Evolutionary conservation across 2,113 vertebrate genomes (phyloP), one percentile per base, ranked within the genome.

Genomic region (Ursus arctos): DNA sequence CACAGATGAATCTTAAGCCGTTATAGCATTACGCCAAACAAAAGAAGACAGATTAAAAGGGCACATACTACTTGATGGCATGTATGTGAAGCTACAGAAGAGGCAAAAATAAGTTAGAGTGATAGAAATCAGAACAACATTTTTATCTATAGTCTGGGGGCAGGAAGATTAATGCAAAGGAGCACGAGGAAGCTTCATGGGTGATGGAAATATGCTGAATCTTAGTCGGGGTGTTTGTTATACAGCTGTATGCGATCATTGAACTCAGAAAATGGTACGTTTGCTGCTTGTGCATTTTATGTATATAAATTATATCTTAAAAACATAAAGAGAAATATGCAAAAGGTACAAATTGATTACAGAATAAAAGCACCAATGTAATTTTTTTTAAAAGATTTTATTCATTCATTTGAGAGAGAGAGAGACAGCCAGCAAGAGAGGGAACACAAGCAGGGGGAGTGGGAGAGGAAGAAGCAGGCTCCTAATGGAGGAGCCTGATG

Each of bases 331-430:
- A 26, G 26, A 96, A 61, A 69, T 36, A 67, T 55, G 21, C 26
- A 80, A 91, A 95, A 81, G 76, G 7, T 83, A 59, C 3, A 26
- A 49, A 79, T 1, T 53, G 26, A 51, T 88, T 72, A 67, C 7
- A 21, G 51, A 94, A 72, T 67, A 85, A 88, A 96, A 86, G 79
- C 79, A 79, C 55, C 86, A 84, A 28, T 28, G 59, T 83, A 71
- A 74, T 92, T 72, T 36, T 6, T 53, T 36, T 36, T 36, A 2
- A 36, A 36, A 36, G 36, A 36, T 36, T 36, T 36, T 36, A 36
- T 36, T 36, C 2, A 36, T 36, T 36, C 36, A 36, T 36, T 36
- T 36, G 36, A 36, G 36, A 36, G 36, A 36, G 36, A 36, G 36
- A 36, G 36, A 36, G 36, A 36, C 36, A 36, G 36, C 36, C 36